Percentiles rank a stretch among this genome's conserved stretches.
Evolutionary conservation across 2,113 vertebrate species (phyloP).

Genomic region (Hemibagrus wyckioides): DNA sequence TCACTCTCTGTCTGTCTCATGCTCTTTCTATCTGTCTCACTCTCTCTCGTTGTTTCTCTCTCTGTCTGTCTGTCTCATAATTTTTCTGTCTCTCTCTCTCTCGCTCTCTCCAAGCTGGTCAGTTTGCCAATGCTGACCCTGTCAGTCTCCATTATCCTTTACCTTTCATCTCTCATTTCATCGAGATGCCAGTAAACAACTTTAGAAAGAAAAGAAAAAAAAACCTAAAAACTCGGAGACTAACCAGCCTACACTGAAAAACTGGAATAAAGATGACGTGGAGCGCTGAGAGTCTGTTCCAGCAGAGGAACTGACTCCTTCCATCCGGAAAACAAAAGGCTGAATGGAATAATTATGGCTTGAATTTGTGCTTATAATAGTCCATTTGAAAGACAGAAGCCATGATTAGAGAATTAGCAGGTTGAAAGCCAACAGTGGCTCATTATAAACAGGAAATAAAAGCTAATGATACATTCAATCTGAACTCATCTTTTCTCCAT

Average conservation of each 20-base stretch:
- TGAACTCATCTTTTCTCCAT: neutral
- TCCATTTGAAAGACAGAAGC: slow-evolving; percentile 1
- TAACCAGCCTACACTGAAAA: neutral
- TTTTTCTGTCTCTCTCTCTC: neutral
- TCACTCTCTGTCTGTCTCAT: too few species aligned
- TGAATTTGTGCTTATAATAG: neutral
- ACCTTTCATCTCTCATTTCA: neutral
- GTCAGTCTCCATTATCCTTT: neutral
- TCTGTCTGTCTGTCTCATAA: too few species aligned
- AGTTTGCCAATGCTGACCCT: neutral
- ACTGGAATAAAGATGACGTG: neutral
- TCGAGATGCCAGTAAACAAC: neutral
- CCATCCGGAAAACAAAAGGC: slow-evolving; percentile 2
- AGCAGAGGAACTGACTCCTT: neutral
- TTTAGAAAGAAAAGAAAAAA: neutral
- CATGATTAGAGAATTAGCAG: slow-evolving; percentile 14
- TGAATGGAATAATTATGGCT: slow-evolving; percentile 11
- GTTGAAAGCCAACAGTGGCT: neutral
- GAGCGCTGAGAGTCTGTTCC: neutral
- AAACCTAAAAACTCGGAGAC: too few species aligned
- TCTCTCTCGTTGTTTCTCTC: too few species aligned
- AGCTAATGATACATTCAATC: slow-evolving; percentile 5
- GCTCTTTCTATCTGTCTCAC: too few species aligned
- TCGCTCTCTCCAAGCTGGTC: too few species aligned
- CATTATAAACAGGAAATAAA: slow-evolving; percentile 10